Percentiles rank a stretch among this genome's conserved stretches.
These are phyloP conservation scores for Anneissia japonica DNA, from an alignment of 35 echinoderm and acorn worm genomes.

Conservation along the genomic window DNA sequence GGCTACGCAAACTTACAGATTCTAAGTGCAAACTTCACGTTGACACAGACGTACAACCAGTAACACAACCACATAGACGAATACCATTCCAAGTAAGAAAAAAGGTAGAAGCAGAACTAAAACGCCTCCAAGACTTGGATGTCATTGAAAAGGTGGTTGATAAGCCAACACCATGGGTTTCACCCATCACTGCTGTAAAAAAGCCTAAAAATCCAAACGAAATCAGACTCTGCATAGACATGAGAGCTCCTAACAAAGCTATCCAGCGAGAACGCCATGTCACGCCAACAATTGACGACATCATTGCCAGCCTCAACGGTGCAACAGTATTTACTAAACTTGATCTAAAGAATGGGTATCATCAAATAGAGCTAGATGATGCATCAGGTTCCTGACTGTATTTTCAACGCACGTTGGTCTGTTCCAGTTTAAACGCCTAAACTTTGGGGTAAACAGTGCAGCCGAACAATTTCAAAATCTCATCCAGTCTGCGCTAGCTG, in stretches of 20 bases:
- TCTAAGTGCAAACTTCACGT: constrained; percentile 51
- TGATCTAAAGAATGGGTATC: constrained; percentile 42
- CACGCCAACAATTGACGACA: constrained; percentile 40
- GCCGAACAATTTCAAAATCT: constrained; percentile 65
- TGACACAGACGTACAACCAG: constrained; percentile 26
- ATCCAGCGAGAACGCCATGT: constrained; percentile 35
- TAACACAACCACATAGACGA: constrained; percentile 53
- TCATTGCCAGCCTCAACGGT: constrained; percentile 39
- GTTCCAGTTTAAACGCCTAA: constrained; percentile 52
- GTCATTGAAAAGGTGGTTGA: constrained; percentile 37
- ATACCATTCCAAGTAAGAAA: constrained; percentile 58
- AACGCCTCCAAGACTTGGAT: constrained; percentile 36
- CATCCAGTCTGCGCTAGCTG: constrained; percentile 30
- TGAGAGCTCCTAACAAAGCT: constrained; percentile 27
- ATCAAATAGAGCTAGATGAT: constrained; percentile 56
- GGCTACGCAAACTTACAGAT: constrained; percentile 43
- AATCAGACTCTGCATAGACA: constrained; percentile 45
- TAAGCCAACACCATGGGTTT: constrained; percentile 23
- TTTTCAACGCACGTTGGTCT: constrained; percentile 66
- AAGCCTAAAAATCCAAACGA: constrained; percentile 31
- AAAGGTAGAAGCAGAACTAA: constrained; percentile 50
- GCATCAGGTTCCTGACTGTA: constrained; percentile 58
- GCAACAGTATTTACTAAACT: constrained; percentile 16
- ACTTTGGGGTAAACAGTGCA: constrained; percentile 60
- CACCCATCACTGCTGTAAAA: constrained; percentile 25